These are phyloP conservation scores for Leptopilina syphax DNA, from an alignment of 2,888 invertebrate genomes.

Conservation along the genomic window DNA sequence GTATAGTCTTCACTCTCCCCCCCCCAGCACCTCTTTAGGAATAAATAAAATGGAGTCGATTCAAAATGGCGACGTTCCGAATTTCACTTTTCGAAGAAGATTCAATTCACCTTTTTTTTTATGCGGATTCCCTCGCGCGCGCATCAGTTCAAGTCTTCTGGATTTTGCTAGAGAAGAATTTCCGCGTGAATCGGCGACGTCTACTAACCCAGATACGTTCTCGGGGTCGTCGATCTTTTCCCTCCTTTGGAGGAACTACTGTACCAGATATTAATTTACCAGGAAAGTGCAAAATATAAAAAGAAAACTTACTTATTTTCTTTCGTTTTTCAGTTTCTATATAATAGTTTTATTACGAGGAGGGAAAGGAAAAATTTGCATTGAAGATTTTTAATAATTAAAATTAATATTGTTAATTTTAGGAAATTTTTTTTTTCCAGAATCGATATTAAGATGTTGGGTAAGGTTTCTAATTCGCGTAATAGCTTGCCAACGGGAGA, in stretches of 20 bases:
- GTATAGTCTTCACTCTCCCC: too few species aligned
- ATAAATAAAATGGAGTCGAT: background rate
- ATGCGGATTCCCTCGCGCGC: constrained; percentile 56
- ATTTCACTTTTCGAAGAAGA: constrained; percentile 69
- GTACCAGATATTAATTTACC: constrained; percentile 72
- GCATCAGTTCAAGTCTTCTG: constrained; percentile 51
- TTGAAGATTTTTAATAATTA: too few species aligned
- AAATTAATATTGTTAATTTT: too few species aligned
- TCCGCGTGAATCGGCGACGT: constrained; percentile 75
- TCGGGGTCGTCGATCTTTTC: constrained; percentile 75
- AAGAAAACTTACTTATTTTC: background rate
- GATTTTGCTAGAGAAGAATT: constrained; percentile 72
- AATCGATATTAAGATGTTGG: too few species aligned
- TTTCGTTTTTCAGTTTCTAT: too few species aligned
- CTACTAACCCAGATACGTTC: constrained; percentile 76
- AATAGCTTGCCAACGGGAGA: constrained; percentile 58
- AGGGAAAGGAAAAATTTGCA: too few species aligned
- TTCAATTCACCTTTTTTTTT: constrained; percentile 50
- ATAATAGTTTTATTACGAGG: too few species aligned
- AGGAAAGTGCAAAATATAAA: constrained; percentile 41
- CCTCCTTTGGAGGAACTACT: constrained; percentile 67
- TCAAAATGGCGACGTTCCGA: constrained; percentile 48
- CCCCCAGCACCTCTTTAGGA: too few species aligned
- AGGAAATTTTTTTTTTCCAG: too few species aligned
- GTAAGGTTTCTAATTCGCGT: constrained; percentile 64